Evolutionary conservation across 2,888 invertebrate species (phyloP).

Genomic region (Pristionchus arcanus): DNA sequence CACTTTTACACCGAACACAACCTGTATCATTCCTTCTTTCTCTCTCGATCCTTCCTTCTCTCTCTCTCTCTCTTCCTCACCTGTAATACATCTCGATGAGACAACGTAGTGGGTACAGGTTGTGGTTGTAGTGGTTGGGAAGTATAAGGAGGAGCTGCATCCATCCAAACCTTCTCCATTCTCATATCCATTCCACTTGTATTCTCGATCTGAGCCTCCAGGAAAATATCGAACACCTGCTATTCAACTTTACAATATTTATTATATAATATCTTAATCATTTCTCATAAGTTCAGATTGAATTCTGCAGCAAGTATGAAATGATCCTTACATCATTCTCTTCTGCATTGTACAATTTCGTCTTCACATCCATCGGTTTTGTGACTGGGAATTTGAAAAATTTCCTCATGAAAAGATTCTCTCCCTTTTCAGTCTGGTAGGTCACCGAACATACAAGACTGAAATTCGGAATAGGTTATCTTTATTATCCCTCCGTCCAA

Average conservation of each 20-base stretch:
- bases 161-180: constrained; percentile 93
- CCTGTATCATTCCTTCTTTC: constrained; percentile 75
- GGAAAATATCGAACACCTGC: constrained; percentile 86
- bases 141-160: constrained; percentile 92
- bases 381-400: constrained; percentile 97
- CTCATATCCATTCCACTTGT: constrained; percentile 94
- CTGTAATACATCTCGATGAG: constrained; percentile 22
- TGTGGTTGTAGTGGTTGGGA: constrained; percentile 80
- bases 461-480: constrained; percentile 73
- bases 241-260: constrained; percentile 57
- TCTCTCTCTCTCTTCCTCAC: constrained; percentile 38
- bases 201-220: constrained; percentile 91
- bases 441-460: constrained; percentile 96
- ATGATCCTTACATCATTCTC: constrained; percentile 66
- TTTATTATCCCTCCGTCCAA: neutral
- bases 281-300: neutral
- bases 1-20: constrained; percentile 47
- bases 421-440: constrained; percentile 87
- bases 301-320: neutral
- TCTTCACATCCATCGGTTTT: constrained; percentile 98
- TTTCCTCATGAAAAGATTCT: constrained; percentile 91
- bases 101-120: neutral
- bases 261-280: neutral
- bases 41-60: neutral
- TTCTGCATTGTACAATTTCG: constrained; percentile 95